Conservation (phyloP, 2,113 vertebrate genomes). For the Epinephelus fuscoguttatus region DNA sequence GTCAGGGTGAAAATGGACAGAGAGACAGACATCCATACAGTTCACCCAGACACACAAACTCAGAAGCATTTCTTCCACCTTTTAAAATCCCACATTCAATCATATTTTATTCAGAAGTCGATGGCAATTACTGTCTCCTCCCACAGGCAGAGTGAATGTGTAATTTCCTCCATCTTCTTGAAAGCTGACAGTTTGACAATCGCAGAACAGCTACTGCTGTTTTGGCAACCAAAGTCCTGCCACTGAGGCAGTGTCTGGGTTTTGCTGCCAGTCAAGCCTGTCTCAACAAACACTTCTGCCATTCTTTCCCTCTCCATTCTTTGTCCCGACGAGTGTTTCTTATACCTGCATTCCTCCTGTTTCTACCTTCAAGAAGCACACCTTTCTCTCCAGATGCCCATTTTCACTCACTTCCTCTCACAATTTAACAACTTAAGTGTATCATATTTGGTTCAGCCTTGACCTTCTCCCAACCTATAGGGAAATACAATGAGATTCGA, state of each 20-base stretch:
- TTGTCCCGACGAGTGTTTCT: constrained; percentile 34
- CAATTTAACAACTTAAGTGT: constrained; percentile 26
- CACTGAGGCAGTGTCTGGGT: constrained; percentile 56
- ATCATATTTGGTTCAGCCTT: constrained; percentile 27
- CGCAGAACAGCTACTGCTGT: constrained; percentile 66
- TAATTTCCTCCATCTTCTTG: constrained; percentile 81
- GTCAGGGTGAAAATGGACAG: constrained; percentile 68
- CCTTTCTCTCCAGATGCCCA: constrained; percentile 27
- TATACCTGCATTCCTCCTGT: constrained; percentile 19
- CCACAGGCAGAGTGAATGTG: constrained; percentile 76
- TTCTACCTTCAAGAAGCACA: constrained; percentile 9
- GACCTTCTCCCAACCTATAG: constrained; percentile 32
- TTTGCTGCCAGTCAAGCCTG: constrained; percentile 66
- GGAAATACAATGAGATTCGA: constrained; percentile 46
- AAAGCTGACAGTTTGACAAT: constrained; percentile 80
- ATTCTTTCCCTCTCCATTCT: constrained; percentile 34
- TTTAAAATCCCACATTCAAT: constrained; percentile 75
- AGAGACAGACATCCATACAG: constrained; percentile 58
- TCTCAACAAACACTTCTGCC: constrained; percentile 60
- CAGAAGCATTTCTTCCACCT: constrained; percentile 48
- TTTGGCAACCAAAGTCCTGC: constrained; percentile 75
- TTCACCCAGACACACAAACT: constrained; percentile 48
- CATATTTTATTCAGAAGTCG: constrained; percentile 84
- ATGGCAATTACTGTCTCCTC: constrained; percentile 80
- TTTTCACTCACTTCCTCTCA: constrained; percentile 15